Percentiles rank a stretch among this genome's conserved stretches.
These are phyloP conservation scores for Morpho deidamia DNA, from an alignment of 2,888 invertebrate genomes.

Conservation along the genomic window DNA sequence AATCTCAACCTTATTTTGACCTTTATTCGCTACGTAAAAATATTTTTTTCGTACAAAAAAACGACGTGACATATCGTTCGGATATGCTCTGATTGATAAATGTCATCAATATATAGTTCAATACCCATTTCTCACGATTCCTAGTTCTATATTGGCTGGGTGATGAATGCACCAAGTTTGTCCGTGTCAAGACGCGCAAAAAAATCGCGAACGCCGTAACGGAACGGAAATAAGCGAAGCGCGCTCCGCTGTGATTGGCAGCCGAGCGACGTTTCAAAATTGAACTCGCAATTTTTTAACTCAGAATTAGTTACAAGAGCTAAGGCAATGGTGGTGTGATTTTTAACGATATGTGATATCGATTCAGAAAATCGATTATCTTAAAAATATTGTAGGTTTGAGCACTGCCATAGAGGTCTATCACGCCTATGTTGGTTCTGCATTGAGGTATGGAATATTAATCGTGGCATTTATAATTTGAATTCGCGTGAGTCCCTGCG, in stretches of 20 bases:
- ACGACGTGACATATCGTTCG: not conserved
- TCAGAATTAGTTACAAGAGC: conserved; percentile 1
- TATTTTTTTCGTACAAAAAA: not conserved
- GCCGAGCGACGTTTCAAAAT: conserved; percentile 35
- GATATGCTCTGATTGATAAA: not conserved
- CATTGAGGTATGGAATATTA: too few species aligned
- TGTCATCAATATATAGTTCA: too few species aligned
- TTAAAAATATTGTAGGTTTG: too few species aligned
- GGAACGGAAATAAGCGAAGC: conserved; percentile 55
- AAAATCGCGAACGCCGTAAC: conserved; percentile 45
- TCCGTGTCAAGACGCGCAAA: conserved; percentile 57
- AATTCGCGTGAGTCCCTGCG: too few species aligned
- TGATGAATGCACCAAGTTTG: conserved; percentile 71
- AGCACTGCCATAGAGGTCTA: too few species aligned
- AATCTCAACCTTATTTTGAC: too few species aligned
- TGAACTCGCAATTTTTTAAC: conserved; percentile 26
- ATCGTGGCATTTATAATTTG: too few species aligned
- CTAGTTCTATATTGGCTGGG: conserved; percentile 29
- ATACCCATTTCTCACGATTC: not conserved
- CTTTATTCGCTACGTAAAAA: too few species aligned
- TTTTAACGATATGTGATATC: not conserved
- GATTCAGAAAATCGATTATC: not conserved
- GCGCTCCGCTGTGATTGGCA: conserved; percentile 60
- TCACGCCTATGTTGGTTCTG: too few species aligned
- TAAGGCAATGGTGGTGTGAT: not conserved